A percentile compares a stretch with the other conserved stretches of the same genome.
phyloP scores from a whole-genome alignment of 2,113 vertebrate species.

The Jacana jacana region DNA sequence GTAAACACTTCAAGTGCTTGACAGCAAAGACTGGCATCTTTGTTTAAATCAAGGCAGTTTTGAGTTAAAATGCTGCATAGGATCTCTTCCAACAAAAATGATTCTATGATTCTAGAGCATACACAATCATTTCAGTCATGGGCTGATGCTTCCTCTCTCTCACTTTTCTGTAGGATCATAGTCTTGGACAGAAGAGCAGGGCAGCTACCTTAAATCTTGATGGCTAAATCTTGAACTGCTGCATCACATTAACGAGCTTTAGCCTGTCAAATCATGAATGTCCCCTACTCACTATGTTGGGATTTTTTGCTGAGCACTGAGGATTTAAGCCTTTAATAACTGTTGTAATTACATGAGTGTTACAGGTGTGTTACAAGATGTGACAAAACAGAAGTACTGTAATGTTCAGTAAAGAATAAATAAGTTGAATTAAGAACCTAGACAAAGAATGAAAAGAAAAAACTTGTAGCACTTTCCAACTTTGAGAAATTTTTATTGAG shows the following conservation, averaged over 20 bases:
- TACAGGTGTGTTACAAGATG: background rate
- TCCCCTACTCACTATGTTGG: background rate
- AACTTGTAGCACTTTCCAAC: background rate
- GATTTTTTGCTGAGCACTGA: background rate
- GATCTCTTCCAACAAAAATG: too few species aligned
- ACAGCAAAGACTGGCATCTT: background rate
- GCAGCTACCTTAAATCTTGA: background rate
- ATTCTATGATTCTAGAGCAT: too few species aligned
- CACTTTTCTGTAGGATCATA: background rate
- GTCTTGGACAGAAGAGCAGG: background rate
- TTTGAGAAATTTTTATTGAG: background rate
- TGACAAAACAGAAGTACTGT: background rate
- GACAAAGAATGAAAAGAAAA: background rate
- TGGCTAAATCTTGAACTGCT: background rate
- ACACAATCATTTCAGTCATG: background rate
- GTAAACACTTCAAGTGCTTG: background rate
- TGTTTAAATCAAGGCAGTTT: background rate
- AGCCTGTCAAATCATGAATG: background rate
- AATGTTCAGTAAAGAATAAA: background rate
- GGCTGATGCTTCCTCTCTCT: background rate
- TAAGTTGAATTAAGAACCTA: background rate
- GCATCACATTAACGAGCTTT: background rate
- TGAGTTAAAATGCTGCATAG: background rate
- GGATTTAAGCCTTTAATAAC: background rate
- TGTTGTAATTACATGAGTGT: background rate